Evolutionary conservation across 2,888 invertebrate genomes (phyloP).

Genomic region (Drosophila incognita): DNA sequence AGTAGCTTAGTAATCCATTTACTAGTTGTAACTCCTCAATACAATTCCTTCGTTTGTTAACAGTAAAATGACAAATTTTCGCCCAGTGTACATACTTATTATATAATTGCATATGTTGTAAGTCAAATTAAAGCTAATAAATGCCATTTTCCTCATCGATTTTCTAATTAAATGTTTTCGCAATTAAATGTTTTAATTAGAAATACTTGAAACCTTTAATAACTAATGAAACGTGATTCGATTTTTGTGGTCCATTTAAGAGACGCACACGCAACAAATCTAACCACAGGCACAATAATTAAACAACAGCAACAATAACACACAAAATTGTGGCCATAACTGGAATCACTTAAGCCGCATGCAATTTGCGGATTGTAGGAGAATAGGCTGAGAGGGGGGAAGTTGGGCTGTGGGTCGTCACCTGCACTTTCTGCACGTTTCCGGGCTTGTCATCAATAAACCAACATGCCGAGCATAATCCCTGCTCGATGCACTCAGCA

Average conservation of each 20-base stretch:
- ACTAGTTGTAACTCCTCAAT: background rate
- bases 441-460: constrained; percentile 47
- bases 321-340: constrained; percentile 27
- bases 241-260: constrained; percentile 1
- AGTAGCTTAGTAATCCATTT: background rate
- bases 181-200: background rate
- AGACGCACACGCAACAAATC: background rate
- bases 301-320: background rate
- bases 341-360: constrained; percentile 8
- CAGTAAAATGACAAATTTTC: background rate
- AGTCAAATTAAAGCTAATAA: background rate
- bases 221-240: background rate
- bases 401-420: background rate
- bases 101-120: background rate
- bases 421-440: constrained; percentile 15
- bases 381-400: background rate
- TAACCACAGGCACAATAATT: constrained; percentile 5
- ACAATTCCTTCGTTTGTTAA: background rate
- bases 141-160: background rate
- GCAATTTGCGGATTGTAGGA: constrained; percentile 19
- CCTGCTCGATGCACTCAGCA: constrained; percentile 27
- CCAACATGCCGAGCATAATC: constrained; percentile 25
- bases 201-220: background rate
- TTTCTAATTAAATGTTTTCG: background rate
- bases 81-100: background rate